phyloP scores from a whole-genome alignment of 2,888 invertebrate species.

The Aromia moschata region DNA sequence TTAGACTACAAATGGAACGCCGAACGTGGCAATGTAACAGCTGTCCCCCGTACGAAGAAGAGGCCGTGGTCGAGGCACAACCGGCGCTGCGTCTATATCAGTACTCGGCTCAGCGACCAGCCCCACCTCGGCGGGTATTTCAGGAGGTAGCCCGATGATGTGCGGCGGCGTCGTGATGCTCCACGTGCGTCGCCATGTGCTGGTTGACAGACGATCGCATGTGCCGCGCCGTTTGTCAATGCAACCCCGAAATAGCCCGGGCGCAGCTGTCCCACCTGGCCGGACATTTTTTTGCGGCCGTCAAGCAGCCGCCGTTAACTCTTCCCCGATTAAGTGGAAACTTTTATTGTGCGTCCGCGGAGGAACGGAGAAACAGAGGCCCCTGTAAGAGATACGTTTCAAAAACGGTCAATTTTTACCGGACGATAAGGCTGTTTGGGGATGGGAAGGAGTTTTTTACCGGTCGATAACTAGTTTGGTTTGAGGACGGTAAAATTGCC shows the following conservation, averaged over 20 bases:
- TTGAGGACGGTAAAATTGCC: no score
- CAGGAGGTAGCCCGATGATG: constrained; percentile 56
- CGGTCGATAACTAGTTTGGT: no score
- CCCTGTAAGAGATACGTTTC: no score
- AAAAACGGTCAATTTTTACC: no score
- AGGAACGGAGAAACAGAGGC: no score
- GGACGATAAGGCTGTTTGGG: no score
- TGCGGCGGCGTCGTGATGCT: constrained; percentile 68
- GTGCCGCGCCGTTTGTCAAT: constrained; percentile 59
- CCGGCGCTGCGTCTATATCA: constrained; percentile 14
- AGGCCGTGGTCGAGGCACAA: constrained; percentile 9
- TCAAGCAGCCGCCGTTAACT: constrained; percentile 32
- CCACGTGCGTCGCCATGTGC: constrained; percentile 63
- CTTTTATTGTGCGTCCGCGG: no score
- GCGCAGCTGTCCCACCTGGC: constrained; percentile 63
- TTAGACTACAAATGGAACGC: no score
- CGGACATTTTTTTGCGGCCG: constrained; percentile 61
- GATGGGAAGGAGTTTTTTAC: no score
- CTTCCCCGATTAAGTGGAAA: constrained; percentile 36
- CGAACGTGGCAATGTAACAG: no score
- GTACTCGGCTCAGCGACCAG: constrained; percentile 11
- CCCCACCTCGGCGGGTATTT: constrained; percentile 45
- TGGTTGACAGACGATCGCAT: constrained; percentile 70
- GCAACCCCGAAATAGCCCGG: constrained; percentile 59
- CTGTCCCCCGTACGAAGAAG: no score